Evolutionary conservation across 2,888 invertebrate species (phyloP), one percentile per base, ranked within the genome.

Genomic region (Melinopterus prodromus): DNA sequence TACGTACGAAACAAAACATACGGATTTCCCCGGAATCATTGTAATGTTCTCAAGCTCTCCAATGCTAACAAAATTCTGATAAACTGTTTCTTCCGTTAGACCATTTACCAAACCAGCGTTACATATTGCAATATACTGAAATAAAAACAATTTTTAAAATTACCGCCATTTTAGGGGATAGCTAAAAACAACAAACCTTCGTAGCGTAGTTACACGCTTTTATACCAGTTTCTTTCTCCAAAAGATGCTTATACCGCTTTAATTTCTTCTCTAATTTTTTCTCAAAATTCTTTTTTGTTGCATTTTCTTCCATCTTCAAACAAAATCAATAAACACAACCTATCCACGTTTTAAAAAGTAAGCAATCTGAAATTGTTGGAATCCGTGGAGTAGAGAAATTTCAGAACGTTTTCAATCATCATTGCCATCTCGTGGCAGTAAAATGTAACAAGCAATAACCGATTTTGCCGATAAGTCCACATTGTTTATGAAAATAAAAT

Each of bases 71-170:
- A 93, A 92, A 6, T 92, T 87, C 71, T 90, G 87, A 6, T 93
- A 86, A 9, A 98, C 86, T 75, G 90, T 87, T 85, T 94, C 93
- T 87, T 94, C 93, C 6, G 92, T 91, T 26, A 97, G 90, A 6
- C 96, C 96, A 83, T 95, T 96, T 2, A 94, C 95, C 81, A 97
- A 92, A 0, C 98, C 98, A 36, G 94, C 95, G 90, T 98, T 98
- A 84, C 96, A 95, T n/a, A 98, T 90, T 71, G 94, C 92, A 74
- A 97, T 84, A 86, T 92, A 91, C 96, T 96, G 87, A 83, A 80
- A 70, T 12, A 78, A 72, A 70, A 76, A 76, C 15, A 7, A 69
- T n/a, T 16, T 80, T 80, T 70, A 76, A 81, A 81, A 76, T 69
- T 79, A 4, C 71, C 80, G 80, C 78, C 37, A 71, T 38, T 26